Evolutionary conservation across 1,140 invertebrate genomes (phyloP).

Genomic region (Ylistrum balloti): DNA sequence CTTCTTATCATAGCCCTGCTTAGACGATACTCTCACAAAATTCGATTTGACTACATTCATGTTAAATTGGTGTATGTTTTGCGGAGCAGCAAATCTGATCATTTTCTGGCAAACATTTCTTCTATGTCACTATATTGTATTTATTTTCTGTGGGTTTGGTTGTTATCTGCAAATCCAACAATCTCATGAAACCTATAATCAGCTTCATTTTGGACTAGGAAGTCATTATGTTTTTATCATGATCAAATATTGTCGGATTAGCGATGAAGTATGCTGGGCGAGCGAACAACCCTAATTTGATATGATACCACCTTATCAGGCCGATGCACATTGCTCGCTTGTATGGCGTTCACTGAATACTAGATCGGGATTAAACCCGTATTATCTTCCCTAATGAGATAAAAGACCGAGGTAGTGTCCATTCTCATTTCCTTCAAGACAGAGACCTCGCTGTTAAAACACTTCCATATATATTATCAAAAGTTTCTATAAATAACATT

Average conservation of each 20-base stretch:
- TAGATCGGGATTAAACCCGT: neutral
- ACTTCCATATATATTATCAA: no score
- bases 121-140: neutral
- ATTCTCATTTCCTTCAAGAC: no score
- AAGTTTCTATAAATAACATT: no score
- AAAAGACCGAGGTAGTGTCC: neutral
- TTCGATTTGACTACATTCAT: no score
- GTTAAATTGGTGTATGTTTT: no score
- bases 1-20: no score
- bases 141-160: neutral
- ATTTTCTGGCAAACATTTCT: no score
- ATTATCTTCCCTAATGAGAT: neutral
- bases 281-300: neutral
- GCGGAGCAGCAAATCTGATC: no score
- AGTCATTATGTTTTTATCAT: neutral
- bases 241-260: conserved; percentile 3
- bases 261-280: neutral
- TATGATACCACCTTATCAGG: neutral
- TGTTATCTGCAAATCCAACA: neutral
- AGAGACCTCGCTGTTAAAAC: no score
- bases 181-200: neutral
- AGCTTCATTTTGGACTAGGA: neutral
- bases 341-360: neutral
- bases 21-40: no score
- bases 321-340: neutral